These are phyloP conservation scores for Aelia acuminata DNA, from an alignment of 2,888 invertebrate genomes.

Conservation along the genomic window DNA sequence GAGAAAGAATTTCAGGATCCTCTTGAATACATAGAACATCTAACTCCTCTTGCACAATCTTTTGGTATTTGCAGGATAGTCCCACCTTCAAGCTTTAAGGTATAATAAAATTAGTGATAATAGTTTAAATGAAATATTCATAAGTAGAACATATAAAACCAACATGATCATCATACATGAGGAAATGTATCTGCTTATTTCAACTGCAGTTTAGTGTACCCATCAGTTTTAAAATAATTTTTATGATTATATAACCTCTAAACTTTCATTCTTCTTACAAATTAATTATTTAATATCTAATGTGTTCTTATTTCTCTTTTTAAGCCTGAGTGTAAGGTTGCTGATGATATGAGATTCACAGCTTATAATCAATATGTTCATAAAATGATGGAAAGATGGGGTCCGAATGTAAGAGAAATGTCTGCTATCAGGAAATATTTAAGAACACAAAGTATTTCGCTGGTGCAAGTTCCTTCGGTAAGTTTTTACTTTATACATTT, in stretches of 20 bases:
- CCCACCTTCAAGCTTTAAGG: constrained; percentile 83
- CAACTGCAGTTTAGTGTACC: background rate
- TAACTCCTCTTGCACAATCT: constrained; percentile 81
- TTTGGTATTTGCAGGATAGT: constrained; percentile 91
- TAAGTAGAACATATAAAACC: background rate
- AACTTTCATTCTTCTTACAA: too few relatives aligned
- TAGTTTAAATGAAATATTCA: background rate
- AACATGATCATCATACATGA: background rate
- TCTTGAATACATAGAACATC: constrained; percentile 85
- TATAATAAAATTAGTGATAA: constrained; percentile 64
- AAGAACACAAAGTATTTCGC: constrained; percentile 81
- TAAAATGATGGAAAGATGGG: constrained; percentile 90
- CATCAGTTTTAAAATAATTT: background rate
- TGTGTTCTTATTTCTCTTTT: too few relatives aligned
- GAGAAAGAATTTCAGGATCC: constrained; percentile 91
- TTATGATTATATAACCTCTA: background rate
- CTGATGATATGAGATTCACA: constrained; percentile 88
- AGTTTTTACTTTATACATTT: constrained; percentile 68
- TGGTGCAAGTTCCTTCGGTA: constrained; percentile 85
- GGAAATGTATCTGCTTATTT: background rate
- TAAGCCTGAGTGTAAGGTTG: constrained; percentile 83
- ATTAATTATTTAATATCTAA: too few relatives aligned
- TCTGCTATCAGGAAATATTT: constrained; percentile 88
- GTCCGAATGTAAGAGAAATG: constrained; percentile 86
- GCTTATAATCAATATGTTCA: constrained; percentile 92